Base-by-base conservation (phyloP, 2,113 vertebrate genomes). In the Atherinomorus stipes region DNA sequence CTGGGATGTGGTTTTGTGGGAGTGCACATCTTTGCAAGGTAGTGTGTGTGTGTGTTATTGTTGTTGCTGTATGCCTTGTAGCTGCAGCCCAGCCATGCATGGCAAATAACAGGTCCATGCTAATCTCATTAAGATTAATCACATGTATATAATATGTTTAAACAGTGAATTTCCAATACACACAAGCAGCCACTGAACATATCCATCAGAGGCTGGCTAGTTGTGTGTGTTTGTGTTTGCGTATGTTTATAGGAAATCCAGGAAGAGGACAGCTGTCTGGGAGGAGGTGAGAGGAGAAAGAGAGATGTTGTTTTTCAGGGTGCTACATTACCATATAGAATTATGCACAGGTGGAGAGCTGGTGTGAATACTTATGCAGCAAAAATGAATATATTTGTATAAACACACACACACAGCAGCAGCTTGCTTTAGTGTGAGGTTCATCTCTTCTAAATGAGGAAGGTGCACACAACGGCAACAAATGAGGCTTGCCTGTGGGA, bases 61-160 rank as follows among this genome's bases (percentile, higher is more conserved):
- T 58, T 63, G 76, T 38, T 64, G 58, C 59, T 61, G 26, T 75
- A 38, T 65, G 84, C 58, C 80, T 84, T 64, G 76, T 78, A 88
- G 81, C 83, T 83, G 78, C 54, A 72, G 58, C 64, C 78, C 50
- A 81, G 67, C 69, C 62, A 80, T 81, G 80, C 85, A 71, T 81
- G 80, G 51, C 63, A 85, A 90, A 84, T 82, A 87, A 81, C 80
- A 85, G 88, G 84, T 86, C 88, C 88, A 59, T 44, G 67, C 79
- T 88, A 78, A 90, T 91, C 81, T 87, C 80, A 89, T 91, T 87
- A 82, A 64, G 72, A 76, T 76, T 88, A 87, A 90, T 91, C 84
- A 89, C 83, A 91, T 88, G 79, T 85, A 90, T 90, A 85, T 80
- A 78, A 90, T 90, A 88, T 86, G 85, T 81, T 88, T 85, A 85